Evolutionary conservation across 1,140 invertebrate genomes (phyloP), one percentile per base, ranked within the genome.

Genomic region (Drosophila micromelanica): DNA sequence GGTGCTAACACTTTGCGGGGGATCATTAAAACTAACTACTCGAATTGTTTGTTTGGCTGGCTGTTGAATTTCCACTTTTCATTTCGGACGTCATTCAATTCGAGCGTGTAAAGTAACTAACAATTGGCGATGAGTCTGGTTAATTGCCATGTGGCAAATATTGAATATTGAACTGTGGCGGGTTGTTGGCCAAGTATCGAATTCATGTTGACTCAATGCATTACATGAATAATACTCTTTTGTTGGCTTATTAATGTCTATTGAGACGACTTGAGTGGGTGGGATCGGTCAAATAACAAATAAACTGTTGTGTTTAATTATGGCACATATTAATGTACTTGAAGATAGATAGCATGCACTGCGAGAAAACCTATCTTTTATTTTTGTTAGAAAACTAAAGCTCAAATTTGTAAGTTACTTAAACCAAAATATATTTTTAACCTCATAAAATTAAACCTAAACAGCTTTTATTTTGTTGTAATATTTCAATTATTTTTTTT

Each of bases 1-100:
- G 56, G 72, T 85, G 73, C 56, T 70, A 74, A 85, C 59, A 80
- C 48, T 70, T 69, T 80, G 72, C 57, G 55, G 6, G 40, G 57
- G 69, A 77, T 85, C 80, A 80, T 80, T n/a, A n/a, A n/a, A n/a
- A n/a, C n/a, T 77, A 77, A 63, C 60, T 56, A 43, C 15, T n/a
- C 17, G 20, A 48, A 49, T 61, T 17, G 42, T 49, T 35, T 20
- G 20, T 2, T 13, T 20, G n/a, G 45, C 15, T 23, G 15, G 40
- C 15, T 67, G 63, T 80, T 84, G 63, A 54, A 55, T 79, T 79
- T 79, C 68, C 80, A 85, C 73, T 71, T 85, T 73, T 73, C n/a
- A 60, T 55, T 75, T 42, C 43, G 23, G 35, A 23, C 81, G 81
- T 85, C 81, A 85, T 85, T 85, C 81, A 68, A 80, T 68, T 85